Conservation (phyloP, 2,888 invertebrate species). For the Hypena proboscidalis region DNA sequence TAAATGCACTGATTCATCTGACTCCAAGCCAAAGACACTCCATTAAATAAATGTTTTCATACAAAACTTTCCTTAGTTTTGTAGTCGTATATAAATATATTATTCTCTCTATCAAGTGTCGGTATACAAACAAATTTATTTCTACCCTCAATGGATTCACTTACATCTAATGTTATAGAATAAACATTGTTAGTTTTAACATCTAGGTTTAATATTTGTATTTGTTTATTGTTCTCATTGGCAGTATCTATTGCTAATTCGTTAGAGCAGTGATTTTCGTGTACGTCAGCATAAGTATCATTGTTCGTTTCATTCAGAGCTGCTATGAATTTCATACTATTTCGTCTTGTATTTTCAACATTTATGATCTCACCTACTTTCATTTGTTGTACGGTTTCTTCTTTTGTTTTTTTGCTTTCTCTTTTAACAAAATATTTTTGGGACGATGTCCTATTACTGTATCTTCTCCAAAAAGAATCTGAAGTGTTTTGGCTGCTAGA, state of each 20-base stretch:
- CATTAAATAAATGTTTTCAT: slow-evolving; percentile 41
- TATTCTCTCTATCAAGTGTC: slow-evolving; percentile 69
- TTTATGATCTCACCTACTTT: slow-evolving; percentile 78
- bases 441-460: slow-evolving; percentile 82
- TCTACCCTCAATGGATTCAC: slow-evolving; percentile 61
- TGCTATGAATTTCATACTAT: slow-evolving; percentile 79
- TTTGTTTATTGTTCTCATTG: slow-evolving; percentile 79
- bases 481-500: slow-evolving; percentile 85
- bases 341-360: slow-evolving; percentile 76
- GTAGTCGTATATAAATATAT: slow-evolving; percentile 83
- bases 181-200: slow-evolving; percentile 80
- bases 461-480: slow-evolving; percentile 87
- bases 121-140: slow-evolving; percentile 79
- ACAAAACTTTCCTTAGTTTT: slow-evolving; percentile 82
- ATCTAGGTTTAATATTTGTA: slow-evolving; percentile 83
- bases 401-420: slow-evolving; percentile 71
- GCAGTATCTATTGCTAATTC: slow-evolving; percentile 51
- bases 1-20: slow-evolving; percentile 63
- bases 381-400: slow-evolving; percentile 63
- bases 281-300: slow-evolving; percentile 58
- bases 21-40: slow-evolving; percentile 50
- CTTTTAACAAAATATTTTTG: slow-evolving; percentile 68
- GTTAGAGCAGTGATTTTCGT: slow-evolving; percentile 51
- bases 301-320: slow-evolving; percentile 69
- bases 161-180: slow-evolving; percentile 80